Evolutionary conservation across 2,797 vertebrate genomes (phyloP).

Genomic region (Nyctibius grandis): DNA sequence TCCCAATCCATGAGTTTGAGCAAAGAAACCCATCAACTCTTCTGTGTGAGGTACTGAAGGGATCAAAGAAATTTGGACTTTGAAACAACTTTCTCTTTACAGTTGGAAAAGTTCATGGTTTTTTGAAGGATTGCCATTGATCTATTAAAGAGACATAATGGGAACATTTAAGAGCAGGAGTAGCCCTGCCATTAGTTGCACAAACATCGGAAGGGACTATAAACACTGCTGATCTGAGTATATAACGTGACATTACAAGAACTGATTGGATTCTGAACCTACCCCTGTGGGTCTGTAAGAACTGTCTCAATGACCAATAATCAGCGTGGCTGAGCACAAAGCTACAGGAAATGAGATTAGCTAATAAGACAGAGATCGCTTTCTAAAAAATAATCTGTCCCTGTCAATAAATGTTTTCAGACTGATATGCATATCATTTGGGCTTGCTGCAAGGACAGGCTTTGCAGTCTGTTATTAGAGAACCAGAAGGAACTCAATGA

Average conservation of each 20-base stretch:
- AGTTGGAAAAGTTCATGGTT: not conserved
- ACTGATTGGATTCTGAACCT: not conserved
- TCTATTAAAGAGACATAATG: not conserved
- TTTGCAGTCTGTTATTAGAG: not conserved
- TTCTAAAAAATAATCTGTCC: not conserved
- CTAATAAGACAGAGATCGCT: not conserved
- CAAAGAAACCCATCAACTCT: not conserved
- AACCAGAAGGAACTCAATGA: not conserved
- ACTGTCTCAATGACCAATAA: not conserved
- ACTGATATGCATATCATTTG: not conserved
- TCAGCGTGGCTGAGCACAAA: not conserved
- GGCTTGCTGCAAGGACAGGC: not conserved
- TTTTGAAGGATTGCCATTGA: not conserved
- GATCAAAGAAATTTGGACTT: not conserved
- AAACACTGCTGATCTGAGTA: not conserved
- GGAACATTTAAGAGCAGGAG: not conserved
- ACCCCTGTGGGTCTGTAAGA: not conserved
- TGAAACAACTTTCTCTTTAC: not conserved
- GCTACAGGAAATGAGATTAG: not conserved
- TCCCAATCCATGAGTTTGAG: not conserved
- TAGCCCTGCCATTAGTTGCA: not conserved
- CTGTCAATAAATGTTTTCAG: not conserved
- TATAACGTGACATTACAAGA: not conserved
- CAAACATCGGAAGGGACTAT: not conserved
- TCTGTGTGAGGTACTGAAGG: not conserved